Evolutionary conservation across 2,113 vertebrate species (phyloP), one percentile per base, ranked within the genome.

Genomic region (Malurus alboscapulatus): DNA sequence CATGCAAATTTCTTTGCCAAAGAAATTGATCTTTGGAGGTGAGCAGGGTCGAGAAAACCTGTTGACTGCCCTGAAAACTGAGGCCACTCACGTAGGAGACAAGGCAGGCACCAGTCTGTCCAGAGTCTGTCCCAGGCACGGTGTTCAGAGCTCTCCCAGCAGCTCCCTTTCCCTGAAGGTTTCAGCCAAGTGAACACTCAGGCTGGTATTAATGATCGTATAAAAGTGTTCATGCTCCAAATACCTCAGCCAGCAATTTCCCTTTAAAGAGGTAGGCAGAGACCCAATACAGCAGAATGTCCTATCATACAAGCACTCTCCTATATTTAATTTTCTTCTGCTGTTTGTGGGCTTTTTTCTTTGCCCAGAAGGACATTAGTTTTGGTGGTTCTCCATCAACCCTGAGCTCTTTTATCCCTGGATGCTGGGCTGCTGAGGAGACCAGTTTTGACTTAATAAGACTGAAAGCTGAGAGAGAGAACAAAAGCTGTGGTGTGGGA

Each of bases 71-170:
- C 71, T 79, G 63, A 67, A 78, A 84, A 82, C 7, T 61, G 58
- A 85, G 24, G 25, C 30, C 2, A 4, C 15, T 85, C 21, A 32
- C 17, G 34, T 14, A 47, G 38, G 6, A 55, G 17, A 16, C 1
- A 4, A 58, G 17, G 20, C 54, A 73, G 24, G 10, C 9, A 14
- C 36, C 32, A 15, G 14, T 51, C 36, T 30, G 13, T 34, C 44
- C 61, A 25, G 30, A 12, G 32, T 44, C 44, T 44, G 36, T 83
- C 45, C 22, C 18, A 17, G 54, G 5, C 3, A 1, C 0, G 0
- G 25, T 45, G 22, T 57, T 78, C 10, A 13, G 71, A 89, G 30
- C 17, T 79, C 29, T 76, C 25, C 22, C 3, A 0, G 62, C 42
- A 61, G 36, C 12, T 73, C 29, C 11, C 14, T 80, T 71, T 45